phyloP scores from a whole-genome alignment of 1,140 invertebrate species.

The Diorhabda carinulata region DNA sequence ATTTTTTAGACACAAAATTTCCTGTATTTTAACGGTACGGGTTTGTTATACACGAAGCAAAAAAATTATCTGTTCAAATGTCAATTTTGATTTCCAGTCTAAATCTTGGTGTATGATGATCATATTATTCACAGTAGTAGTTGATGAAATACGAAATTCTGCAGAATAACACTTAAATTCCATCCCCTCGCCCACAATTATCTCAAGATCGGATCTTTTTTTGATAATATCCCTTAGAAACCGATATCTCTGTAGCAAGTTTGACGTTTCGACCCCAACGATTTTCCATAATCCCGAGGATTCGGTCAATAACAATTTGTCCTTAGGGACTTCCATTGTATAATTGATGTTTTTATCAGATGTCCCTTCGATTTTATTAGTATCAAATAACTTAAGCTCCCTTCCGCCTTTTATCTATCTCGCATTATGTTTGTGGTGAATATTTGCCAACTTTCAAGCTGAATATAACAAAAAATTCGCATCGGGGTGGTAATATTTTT shows the following conservation, averaged over 20 bases:
- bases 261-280: conserved; percentile 27
- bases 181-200: conserved; percentile 12
- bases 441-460: not conserved
- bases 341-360: conserved; percentile 35
- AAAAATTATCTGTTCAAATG: too few species aligned
- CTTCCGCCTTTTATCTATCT: conserved; percentile 28
- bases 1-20: too few species aligned
- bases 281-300: conserved; percentile 43
- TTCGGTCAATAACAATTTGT: conserved; percentile 43
- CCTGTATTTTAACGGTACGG: too few species aligned
- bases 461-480: not conserved
- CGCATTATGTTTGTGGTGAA: conserved; percentile 8
- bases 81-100: too few species aligned
- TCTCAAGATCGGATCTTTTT: conserved; percentile 31
- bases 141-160: too few species aligned
- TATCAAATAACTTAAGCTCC: conserved; percentile 12
- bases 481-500: not conserved
- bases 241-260: conserved; percentile 28
- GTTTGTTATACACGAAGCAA: too few species aligned
- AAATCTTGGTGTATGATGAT: too few species aligned
- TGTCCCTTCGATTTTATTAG: conserved; percentile 19
- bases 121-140: too few species aligned
- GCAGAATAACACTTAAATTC: too few species aligned
- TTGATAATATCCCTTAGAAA: conserved; percentile 24
- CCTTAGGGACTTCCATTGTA: conserved; percentile 32